phyloP scores from a whole-genome alignment of 2,797 vertebrate species.

The Tadarida brasiliensis region DNA sequence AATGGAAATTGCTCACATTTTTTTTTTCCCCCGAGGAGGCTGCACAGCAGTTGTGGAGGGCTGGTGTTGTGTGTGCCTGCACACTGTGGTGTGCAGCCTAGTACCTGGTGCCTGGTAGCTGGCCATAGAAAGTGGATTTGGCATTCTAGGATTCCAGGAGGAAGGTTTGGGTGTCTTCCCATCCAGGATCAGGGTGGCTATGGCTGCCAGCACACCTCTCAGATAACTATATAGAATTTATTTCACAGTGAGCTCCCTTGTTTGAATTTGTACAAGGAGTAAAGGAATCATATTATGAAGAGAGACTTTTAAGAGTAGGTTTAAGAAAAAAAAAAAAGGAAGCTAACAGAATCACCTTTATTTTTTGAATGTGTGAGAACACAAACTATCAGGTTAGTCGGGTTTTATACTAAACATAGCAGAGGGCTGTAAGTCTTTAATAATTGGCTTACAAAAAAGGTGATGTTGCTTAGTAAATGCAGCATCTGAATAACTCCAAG shows the following conservation, averaged over 20 bases:
- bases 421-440: conserved; percentile 50
- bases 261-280: conserved; percentile 54
- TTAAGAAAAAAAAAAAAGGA: conserved; percentile 36
- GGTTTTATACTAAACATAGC: conserved; percentile 48
- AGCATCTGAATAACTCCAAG: conserved; percentile 65
- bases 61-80: neutral
- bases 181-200: neutral
- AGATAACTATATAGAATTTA: conserved; percentile 61
- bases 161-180: conserved; percentile 50
- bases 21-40: neutral
- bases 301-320: conserved; percentile 31
- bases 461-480: conserved; percentile 66
- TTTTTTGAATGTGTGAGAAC: conserved; percentile 47
- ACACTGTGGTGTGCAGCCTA: neutral
- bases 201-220: conserved; percentile 45
- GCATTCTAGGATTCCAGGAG: conserved; percentile 53
- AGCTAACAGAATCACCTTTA: conserved; percentile 7
- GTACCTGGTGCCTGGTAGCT: neutral
- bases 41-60: neutral
- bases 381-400: conserved; percentile 7
- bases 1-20: neutral
- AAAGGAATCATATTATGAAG: neutral
- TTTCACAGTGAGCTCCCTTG: conserved; percentile 55
- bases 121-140: conserved; percentile 10
- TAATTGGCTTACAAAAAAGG: conserved; percentile 52